Conservation (phyloP, 2,113 vertebrate genomes). For the Gracilinanus agilis region DNA sequence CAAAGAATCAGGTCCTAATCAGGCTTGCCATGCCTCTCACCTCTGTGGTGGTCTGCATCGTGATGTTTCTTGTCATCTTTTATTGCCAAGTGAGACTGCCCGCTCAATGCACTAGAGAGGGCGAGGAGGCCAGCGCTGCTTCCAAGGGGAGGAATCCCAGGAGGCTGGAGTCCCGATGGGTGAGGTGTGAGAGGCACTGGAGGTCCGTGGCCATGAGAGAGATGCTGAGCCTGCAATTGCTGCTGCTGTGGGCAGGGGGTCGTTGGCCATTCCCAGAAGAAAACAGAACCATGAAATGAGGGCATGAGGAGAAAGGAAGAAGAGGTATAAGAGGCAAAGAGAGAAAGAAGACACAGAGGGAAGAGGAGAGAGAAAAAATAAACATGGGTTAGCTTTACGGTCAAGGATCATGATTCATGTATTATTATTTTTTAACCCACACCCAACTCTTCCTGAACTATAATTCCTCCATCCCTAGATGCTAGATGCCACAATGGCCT, state of each 20-base stretch:
- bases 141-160: conserved; percentile 91
- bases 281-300: neutral
- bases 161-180: conserved; percentile 94
- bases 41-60: conserved; percentile 95
- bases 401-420: conserved; percentile 37
- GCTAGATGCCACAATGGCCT: neutral
- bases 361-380: conserved; percentile 8
- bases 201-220: conserved; percentile 94
- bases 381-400: conserved; percentile 61
- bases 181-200: conserved; percentile 96
- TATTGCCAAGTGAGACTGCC: conserved; percentile 93
- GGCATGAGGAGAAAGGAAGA: conserved; percentile 25
- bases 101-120: conserved; percentile 93
- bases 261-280: neutral
- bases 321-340: neutral
- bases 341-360: neutral
- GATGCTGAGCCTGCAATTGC: conserved; percentile 93
- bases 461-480: neutral
- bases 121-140: conserved; percentile 95
- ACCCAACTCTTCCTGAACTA: neutral
- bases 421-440: neutral
- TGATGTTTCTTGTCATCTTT: conserved; percentile 98
- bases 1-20: conserved; percentile 85
- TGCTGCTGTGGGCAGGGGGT: conserved; percentile 83
- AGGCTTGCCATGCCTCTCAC: conserved; percentile 91